phyloP scores from a whole-genome alignment of 2,888 invertebrate genomes.

The Acanthosepion lycidas region DNA sequence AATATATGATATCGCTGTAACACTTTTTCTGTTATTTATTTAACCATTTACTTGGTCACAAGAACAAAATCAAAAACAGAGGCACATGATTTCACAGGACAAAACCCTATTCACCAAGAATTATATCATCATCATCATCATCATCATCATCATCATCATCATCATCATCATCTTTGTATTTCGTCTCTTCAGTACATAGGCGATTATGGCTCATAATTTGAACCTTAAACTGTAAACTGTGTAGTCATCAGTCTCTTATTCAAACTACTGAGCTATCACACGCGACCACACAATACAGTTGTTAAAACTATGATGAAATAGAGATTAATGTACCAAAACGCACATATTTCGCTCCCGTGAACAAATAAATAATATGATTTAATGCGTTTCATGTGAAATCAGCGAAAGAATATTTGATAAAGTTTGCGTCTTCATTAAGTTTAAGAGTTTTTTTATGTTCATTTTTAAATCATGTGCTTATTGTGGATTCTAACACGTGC shows the following conservation, averaged over 20 bases:
- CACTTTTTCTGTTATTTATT: too few species aligned
- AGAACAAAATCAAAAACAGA: too few species aligned
- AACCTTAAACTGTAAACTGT: too few species aligned
- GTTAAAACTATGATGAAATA: background rate
- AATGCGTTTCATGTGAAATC: conserved; percentile 20
- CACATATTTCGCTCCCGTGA: background rate
- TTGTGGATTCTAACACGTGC: background rate
- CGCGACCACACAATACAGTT: background rate
- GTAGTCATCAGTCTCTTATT: background rate
- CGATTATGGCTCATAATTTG: too few species aligned
- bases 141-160: too few species aligned
- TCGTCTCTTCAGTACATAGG: too few species aligned
- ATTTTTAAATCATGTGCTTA: background rate
- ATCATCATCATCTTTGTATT: too few species aligned
- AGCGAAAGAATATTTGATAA: background rate
- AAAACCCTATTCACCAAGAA: too few species aligned
- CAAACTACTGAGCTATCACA: background rate
- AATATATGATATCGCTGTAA: too few species aligned
- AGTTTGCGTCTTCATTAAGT: background rate
- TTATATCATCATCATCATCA: too few species aligned
- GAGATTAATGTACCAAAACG: background rate
- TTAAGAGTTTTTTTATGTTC: background rate
- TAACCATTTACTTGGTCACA: too few species aligned
- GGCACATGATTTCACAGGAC: too few species aligned
- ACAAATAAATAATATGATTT: background rate